These are phyloP conservation scores for Oceanodroma tethys DNA, from an alignment of 2,113 vertebrate genomes.

Conservation along the genomic window DNA sequence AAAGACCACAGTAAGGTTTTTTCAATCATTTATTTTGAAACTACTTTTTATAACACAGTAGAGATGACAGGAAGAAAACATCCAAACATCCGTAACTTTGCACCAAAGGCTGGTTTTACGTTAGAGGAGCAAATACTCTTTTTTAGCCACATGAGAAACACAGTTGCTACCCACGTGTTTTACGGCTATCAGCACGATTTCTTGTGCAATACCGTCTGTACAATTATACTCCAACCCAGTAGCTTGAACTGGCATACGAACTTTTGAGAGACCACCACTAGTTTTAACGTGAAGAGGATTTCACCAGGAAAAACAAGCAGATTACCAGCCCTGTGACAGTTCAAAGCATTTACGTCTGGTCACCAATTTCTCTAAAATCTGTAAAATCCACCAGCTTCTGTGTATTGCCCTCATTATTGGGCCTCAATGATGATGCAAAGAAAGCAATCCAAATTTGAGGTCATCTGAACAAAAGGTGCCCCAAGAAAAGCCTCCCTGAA, in stretches of 20 bases:
- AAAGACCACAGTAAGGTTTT: neutral
- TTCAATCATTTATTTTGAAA: neutral
- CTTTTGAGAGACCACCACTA: neutral
- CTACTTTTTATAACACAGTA: neutral
- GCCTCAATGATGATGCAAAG: neutral
- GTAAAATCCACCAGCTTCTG: neutral
- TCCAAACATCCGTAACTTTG: neutral
- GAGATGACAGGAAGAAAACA: neutral
- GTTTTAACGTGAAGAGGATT: neutral
- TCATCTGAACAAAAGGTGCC: neutral
- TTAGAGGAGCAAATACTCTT: neutral
- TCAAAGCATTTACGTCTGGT: neutral
- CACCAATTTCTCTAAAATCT: neutral
- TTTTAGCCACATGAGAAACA: neutral
- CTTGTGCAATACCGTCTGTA: neutral
- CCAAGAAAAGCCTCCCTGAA: neutral
- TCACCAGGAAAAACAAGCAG: neutral
- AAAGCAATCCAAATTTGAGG: neutral
- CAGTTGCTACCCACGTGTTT: accelerated
- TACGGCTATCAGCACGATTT: neutral
- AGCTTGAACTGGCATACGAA: neutral
- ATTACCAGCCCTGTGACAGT: neutral
- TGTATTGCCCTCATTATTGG: neutral
- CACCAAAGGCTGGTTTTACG: neutral
- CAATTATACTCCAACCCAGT: too few relatives aligned